These are phyloP conservation scores for Beris morrisii DNA, from an alignment of 2,888 invertebrate species.

Conservation along the genomic window DNA sequence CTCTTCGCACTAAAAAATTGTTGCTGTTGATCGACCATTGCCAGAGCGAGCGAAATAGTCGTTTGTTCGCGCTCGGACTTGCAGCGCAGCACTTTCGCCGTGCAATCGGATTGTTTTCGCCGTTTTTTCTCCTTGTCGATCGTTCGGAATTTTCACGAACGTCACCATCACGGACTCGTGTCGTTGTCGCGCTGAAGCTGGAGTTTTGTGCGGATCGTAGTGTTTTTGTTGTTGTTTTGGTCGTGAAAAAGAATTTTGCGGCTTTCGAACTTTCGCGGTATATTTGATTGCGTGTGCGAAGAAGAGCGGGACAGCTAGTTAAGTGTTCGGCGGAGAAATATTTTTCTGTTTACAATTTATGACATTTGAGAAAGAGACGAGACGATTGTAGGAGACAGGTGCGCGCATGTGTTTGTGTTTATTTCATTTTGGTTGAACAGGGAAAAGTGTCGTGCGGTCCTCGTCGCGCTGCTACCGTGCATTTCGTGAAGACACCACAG, in stretches of 20 bases:
- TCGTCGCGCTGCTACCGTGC: slow-evolving; percentile 25
- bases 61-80: no score
- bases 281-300: slow-evolving; percentile 22
- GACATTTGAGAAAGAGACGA: slow-evolving; percentile 43
- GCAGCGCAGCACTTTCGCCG: no score
- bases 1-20: slow-evolving; percentile 10
- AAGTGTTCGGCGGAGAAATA: slow-evolving; percentile 35
- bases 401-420: slow-evolving; percentile 34
- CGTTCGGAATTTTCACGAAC: no score
- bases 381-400: slow-evolving; percentile 31
- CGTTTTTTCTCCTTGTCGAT: no score
- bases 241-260: slow-evolving; percentile 3
- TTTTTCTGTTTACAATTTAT: slow-evolving; percentile 45
- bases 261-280: slow-evolving; percentile 21
- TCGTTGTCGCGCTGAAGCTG: no score
- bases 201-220: no score
- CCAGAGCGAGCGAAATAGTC: no score
- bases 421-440: slow-evolving; percentile 36
- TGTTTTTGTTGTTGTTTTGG: slow-evolving; percentile 13
- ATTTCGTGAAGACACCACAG: slow-evolving; percentile 17
- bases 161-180: no score
- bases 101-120: no score
- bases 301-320: slow-evolving; percentile 22
- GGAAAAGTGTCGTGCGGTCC: slow-evolving; percentile 22
- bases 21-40: no score